Conservation (phyloP, 2,797 vertebrate species). For the Eupleurogrammus muticus region DNA sequence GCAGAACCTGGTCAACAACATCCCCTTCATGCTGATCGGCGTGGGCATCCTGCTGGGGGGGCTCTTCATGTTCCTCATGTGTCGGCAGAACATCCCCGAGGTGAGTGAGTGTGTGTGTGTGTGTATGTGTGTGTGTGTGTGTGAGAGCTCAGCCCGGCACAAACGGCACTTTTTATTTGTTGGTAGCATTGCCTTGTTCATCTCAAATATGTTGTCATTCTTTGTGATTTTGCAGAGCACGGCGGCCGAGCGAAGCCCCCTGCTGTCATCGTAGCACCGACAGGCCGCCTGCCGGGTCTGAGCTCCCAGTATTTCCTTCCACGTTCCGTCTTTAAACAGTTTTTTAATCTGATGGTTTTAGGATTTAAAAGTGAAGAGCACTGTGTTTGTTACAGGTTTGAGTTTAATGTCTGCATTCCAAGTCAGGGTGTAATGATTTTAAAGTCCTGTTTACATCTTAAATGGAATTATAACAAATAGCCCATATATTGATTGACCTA, state of each 20-base stretch:
- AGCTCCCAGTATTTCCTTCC: conserved; percentile 7
- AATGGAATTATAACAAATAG: background rate
- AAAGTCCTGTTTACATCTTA: background rate
- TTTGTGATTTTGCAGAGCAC: conserved; percentile 71
- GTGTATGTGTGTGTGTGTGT: no score
- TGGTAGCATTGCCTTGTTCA: no score
- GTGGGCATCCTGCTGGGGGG: conserved; percentile 88
- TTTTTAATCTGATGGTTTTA: conserved; percentile 20
- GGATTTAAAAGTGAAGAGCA: background rate
- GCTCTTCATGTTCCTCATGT: conserved; percentile 87
- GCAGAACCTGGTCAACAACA: conserved; percentile 84
- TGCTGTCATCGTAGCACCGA: conserved; percentile 77
- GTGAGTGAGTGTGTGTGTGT: conserved; percentile 74
- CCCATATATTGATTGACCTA: background rate
- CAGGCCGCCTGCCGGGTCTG: no score
- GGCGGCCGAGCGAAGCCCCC: conserved; percentile 77
- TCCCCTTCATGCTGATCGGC: conserved; percentile 93
- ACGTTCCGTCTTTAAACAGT: background rate
- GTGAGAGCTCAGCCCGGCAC: no score
- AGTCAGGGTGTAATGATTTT: conserved; percentile 9
- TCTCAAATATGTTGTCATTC: no score
- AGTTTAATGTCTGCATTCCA: background rate
- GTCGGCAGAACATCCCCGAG: conserved; percentile 84
- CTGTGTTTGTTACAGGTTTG: conserved; percentile 5
- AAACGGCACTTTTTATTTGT: no score